Conservation (phyloP, 2,888 invertebrate genomes). For the Dryomyza anilis region DNA sequence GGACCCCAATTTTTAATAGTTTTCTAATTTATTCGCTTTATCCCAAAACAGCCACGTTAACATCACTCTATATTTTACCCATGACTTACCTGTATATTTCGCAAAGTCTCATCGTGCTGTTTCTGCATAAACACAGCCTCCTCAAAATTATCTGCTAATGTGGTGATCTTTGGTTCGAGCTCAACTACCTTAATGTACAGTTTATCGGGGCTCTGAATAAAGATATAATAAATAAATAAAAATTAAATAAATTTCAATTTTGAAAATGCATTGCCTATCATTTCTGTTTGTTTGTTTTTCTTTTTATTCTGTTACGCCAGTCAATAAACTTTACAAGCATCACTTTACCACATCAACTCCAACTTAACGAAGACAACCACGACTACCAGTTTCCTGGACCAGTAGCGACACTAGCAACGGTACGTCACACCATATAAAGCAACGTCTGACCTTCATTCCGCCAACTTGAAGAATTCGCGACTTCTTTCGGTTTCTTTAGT, state of each 20-base stretch:
- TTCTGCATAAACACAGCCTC: slow-evolving; percentile 77
- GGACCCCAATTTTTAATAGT: no score
- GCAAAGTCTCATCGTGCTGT: slow-evolving; percentile 82
- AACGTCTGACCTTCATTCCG: slow-evolving; percentile 48
- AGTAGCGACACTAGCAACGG: no score
- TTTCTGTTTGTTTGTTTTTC: slow-evolving; percentile 4
- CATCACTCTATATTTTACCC: neutral
- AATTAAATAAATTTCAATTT: neutral
- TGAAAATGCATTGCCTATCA: no score
- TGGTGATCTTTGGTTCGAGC: slow-evolving; percentile 81
- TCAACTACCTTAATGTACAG: slow-evolving; percentile 84
- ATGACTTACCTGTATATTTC: slow-evolving; percentile 75
- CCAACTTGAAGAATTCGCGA: neutral
- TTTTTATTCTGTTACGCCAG: no score
- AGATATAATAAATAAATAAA: slow-evolving; percentile 25
- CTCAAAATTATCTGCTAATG: slow-evolving; percentile 75
- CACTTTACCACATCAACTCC: no score
- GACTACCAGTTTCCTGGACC: no score
- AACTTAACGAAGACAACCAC: no score
- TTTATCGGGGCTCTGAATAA: slow-evolving; percentile 78
- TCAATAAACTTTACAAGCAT: no score
- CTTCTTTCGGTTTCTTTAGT: neutral
- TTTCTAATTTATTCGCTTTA: no score
- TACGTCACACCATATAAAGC: slow-evolving; percentile 50
- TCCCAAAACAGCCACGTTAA: neutral